Percentiles rank a stretch among this genome's conserved stretches.
Evolutionary conservation across 2,888 invertebrate genomes (phyloP).

Genomic region (Ferrisia virgata): DNA sequence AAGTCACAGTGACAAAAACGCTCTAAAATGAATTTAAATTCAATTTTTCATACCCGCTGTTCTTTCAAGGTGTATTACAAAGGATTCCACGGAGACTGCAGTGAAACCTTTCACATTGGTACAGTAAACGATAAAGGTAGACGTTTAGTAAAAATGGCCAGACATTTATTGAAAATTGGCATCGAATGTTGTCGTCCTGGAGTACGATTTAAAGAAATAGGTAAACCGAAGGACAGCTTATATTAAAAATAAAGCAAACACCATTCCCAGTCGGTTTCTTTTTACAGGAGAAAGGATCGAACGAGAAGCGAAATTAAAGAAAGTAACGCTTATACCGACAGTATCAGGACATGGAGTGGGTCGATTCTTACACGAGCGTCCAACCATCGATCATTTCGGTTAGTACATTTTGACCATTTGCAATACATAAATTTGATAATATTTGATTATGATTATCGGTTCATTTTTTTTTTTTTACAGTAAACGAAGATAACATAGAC

Average conservation of each 20-base stretch:
- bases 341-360: conserved; percentile 94
- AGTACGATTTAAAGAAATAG: conserved; percentile 53
- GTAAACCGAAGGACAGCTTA: too few relatives aligned
- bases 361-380: conserved; percentile 85
- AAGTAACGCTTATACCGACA: conserved; percentile 65
- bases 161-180: conserved; percentile 66
- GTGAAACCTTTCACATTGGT: conserved; percentile 81
- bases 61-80: conserved; percentile 66
- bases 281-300: background rate
- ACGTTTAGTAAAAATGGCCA: conserved; percentile 67
- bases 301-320: background rate
- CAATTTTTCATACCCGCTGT: background rate
- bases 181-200: conserved; percentile 60
- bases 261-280: too few relatives aligned
- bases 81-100: conserved; percentile 90
- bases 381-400: conserved; percentile 84
- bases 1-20: conserved; percentile 51
- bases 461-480: background rate
- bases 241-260: background rate
- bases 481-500: background rate
- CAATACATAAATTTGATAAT: too few relatives aligned
- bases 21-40: background rate
- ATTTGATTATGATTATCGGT: too few relatives aligned
- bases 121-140: conserved; percentile 71
- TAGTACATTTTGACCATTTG: conserved; percentile 52